phyloP scores from a whole-genome alignment of 2,113 vertebrate genomes.

The Daboia siamensis region DNA sequence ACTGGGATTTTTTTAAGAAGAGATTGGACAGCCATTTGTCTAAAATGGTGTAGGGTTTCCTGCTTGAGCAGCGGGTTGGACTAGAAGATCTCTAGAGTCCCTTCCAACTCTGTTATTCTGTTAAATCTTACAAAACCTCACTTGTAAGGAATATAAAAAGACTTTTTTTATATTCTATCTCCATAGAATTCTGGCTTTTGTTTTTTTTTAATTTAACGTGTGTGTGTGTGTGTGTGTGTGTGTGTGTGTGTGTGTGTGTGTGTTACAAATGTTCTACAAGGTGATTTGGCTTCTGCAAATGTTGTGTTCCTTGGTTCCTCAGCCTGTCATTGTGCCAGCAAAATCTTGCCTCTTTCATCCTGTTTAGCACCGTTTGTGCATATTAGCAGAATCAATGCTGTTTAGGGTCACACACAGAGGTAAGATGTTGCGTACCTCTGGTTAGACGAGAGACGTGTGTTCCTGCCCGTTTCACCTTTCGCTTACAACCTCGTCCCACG shows the following conservation, averaged over 20 bases:
- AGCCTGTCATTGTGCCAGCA: background rate
- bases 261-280: background rate
- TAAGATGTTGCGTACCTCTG: background rate
- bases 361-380: background rate
- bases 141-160: background rate
- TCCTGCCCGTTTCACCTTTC: background rate
- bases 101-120: background rate
- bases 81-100: background rate
- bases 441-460: background rate
- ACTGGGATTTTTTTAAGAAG: too few species aligned
- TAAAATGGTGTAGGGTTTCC: background rate
- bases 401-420: background rate
- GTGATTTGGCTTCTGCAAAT: background rate
- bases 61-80: background rate
- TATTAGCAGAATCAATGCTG: too few species aligned
- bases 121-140: background rate
- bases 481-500: slow-evolving; percentile 33
- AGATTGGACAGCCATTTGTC: too few species aligned
- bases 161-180: background rate
- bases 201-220: background rate
- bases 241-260: background rate
- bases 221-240: rapidly evolving
- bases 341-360: background rate
- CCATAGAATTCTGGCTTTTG: background rate
- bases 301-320: background rate